Conservation (phyloP, 2,797 vertebrate genomes). For the Taeniopygia guttata region DNA sequence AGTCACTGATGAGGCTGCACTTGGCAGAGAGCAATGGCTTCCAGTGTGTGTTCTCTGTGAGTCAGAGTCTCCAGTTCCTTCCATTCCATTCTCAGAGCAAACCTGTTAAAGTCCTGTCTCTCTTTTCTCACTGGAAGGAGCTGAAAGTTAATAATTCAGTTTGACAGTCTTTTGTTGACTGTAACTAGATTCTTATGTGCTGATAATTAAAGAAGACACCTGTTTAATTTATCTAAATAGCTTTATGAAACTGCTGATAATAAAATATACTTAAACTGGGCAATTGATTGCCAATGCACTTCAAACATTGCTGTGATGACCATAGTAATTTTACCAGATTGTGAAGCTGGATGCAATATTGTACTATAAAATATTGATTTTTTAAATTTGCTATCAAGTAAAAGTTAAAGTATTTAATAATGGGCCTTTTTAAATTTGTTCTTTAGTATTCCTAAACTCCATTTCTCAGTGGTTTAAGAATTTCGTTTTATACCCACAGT, state of each 20-base stretch:
- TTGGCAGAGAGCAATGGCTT: background rate
- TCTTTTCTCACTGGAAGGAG: background rate
- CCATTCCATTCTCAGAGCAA: background rate
- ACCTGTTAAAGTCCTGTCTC: background rate
- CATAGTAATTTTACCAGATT: background rate
- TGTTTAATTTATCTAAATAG: constrained; percentile 74
- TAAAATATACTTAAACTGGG: constrained; percentile 75
- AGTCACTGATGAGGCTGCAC: background rate
- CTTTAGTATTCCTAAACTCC: background rate
- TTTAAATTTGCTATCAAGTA: background rate
- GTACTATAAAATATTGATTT: background rate
- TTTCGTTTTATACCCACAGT: background rate
- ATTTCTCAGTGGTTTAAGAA: constrained; percentile 13
- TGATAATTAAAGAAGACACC: constrained; percentile 69
- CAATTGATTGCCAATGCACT: constrained; percentile 65
- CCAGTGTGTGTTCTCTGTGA: background rate
- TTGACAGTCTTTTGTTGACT: constrained; percentile 22
- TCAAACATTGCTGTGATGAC: constrained; percentile 55
- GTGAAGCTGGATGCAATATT: background rate
- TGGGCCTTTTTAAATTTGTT: background rate
- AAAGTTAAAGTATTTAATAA: background rate
- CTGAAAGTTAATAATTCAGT: constrained; percentile 31
- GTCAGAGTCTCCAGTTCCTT: background rate
- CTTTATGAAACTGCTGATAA: constrained; percentile 72
- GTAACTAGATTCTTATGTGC: constrained; percentile 37